Conservation (phyloP, 2,113 vertebrate species). For the Cebidichthys violaceus region DNA sequence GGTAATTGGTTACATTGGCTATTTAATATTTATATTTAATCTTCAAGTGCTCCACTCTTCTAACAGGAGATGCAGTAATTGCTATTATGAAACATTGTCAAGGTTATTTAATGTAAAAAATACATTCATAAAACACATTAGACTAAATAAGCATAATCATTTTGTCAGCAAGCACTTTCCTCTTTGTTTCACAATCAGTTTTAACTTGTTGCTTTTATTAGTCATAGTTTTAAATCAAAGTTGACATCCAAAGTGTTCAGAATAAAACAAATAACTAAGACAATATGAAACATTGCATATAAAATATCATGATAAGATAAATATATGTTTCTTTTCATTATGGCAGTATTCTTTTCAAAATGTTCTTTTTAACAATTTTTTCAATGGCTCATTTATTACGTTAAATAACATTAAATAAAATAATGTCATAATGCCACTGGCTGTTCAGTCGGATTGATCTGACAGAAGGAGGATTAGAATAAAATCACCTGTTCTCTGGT, state of each 20-base stretch:
- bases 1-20: background rate
- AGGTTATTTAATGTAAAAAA: background rate
- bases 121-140: background rate
- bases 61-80: background rate
- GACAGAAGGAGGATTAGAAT: background rate
- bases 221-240: background rate
- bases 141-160: background rate
- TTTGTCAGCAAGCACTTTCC: background rate
- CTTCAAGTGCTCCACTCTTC: background rate
- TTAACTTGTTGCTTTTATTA: background rate
- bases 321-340: background rate
- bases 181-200: background rate
- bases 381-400: background rate
- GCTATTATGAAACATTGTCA: background rate
- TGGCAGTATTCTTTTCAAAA: background rate
- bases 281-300: background rate
- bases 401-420: background rate
- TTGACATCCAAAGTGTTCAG: background rate
- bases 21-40: background rate
- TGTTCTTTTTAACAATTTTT: background rate
- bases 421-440: background rate
- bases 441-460: background rate
- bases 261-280: background rate
- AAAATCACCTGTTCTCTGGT: background rate
- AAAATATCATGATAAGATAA: background rate